phyloP scores from a whole-genome alignment of 2,113 vertebrate species.

The Nibea coibor region DNA sequence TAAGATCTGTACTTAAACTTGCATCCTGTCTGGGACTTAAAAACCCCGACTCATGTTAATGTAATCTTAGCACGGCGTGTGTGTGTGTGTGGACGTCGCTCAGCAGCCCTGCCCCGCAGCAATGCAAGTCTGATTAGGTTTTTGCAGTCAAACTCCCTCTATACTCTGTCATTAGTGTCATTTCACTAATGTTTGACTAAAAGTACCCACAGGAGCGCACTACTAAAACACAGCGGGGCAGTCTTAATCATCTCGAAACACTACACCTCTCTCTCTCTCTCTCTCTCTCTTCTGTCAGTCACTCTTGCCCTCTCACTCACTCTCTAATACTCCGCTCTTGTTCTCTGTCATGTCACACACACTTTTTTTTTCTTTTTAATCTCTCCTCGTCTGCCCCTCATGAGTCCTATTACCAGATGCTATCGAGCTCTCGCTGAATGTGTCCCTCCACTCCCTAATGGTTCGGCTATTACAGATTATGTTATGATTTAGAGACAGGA shows the following conservation, averaged over 20 bases:
- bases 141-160: constrained; percentile 48
- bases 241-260: constrained; percentile 70
- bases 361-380: constrained; percentile 47
- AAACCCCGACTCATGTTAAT: constrained; percentile 47
- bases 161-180: constrained; percentile 67
- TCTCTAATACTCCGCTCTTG: constrained; percentile 57
- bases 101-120: constrained; percentile 61
- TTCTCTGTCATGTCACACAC: constrained; percentile 60
- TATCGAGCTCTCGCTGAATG: constrained; percentile 61
- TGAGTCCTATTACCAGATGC: constrained; percentile 72
- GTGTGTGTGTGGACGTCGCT: constrained; percentile 49
- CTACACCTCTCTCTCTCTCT: constrained; percentile 34
- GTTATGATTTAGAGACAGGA: constrained; percentile 49
- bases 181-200: constrained; percentile 76
- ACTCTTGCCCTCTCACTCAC: constrained; percentile 48
- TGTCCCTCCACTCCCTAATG: constrained; percentile 55
- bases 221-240: constrained; percentile 63
- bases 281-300: constrained; percentile 53
- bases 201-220: constrained; percentile 61
- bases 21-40: constrained; percentile 44
- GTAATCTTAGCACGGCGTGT: constrained; percentile 33
- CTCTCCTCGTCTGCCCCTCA: constrained; percentile 37
- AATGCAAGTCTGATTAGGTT: constrained; percentile 62
- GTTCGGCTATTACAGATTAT: constrained; percentile 56
- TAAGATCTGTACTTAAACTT: constrained; percentile 45